Evolutionary conservation across 2,797 vertebrate species (phyloP), one percentile per base, ranked within the genome.

Genomic region (Hippoglossus hippoglossus): DNA sequence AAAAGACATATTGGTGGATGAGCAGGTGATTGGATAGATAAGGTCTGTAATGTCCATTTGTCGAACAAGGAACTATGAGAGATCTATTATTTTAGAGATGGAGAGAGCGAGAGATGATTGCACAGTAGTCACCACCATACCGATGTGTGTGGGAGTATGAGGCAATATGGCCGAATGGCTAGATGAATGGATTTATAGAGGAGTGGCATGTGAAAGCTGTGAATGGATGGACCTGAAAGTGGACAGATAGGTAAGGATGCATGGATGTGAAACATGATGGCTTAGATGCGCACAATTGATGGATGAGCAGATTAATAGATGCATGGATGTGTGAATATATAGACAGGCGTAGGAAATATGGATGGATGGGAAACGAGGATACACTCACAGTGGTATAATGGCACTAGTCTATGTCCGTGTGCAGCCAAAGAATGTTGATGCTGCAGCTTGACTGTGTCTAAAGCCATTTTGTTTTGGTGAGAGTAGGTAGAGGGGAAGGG

Each of bases 21-120:
- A 80, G 75, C 81, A 70, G 55, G 46, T 84, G 86, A 90, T 83
- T 81, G 71, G 77, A 72, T 55, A 24, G 76, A 65, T 74, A 71
- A 72, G 61, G 72, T 77, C 67, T 80, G 54, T 81, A 63, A 80
- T 86, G 60, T 75, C 73, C 70, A 76, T 82, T 81, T 83, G 66
- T 83, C 4, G n/a, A 66, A 63, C 62, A 60, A 81, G 44, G 67
- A 84, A 70, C 59, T 81, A 77, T 68, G 60, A 80, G 70, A 85
- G 51, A 76, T 80, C 62, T 85, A 24, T 85, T 67, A 82, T 85
- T 78, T 80, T 59, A 59, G 67, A 76, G 72, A 74, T 64, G 51
- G 66, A 53, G 51, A 61, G 66, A 63, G 70, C 73, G 63, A 73
- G 67, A 53, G 58, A 81, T 84, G 81, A 84, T 87, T 88, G 77